Base-by-base conservation (phyloP, 2,888 invertebrate species). In the Saturnia japonica region DNA sequence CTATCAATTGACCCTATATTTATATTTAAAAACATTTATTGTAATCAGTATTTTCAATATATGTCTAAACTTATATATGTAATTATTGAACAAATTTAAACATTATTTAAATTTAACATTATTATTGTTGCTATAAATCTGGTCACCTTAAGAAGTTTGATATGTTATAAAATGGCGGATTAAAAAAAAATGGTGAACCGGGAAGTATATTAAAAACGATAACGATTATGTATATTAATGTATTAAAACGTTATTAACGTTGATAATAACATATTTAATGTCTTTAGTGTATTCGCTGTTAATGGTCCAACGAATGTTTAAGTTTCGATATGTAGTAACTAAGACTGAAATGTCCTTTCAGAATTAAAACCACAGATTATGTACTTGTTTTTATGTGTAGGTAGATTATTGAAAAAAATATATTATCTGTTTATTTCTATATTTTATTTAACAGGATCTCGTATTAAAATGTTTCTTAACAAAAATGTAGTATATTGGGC, bases 261-360 rank as follows among this genome's bases (percentile, higher is more conserved):
- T 28, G 25, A 14, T 28, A 60, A 60, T 60, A 28, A 60, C 14
- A 60, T 28, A 22, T 60, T 60, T 73, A 79, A 79, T 78, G 74
- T 79, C 73, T 78, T 75, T 80, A 77, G 80, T 78, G 76, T 76
- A 79, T 79, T 77, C 82, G 78, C 82, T 81, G 74, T 81, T 83
- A 73, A 84, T 81, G 84, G 83, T 85, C 84, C 86, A 88, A 85
- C 85, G 88, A 87, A 86, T 69, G 78, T 64, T 64, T 64, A 40
- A 19, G 64, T 64, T 84, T 80, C 80, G 80, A 80, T 80, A 82
- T 79, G 78, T 69, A 85, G 80, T 78, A 83, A 78, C 82, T 87
- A 91, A 91, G 91, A 91, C 91, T 91, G 91, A 91, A 64, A 80
- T 83, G 81, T 77, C 72, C 74, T 79, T 85, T 84, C 81, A 80